Evolutionary conservation across 2,797 vertebrate species (phyloP).

Genomic region (Hirundo rustica): DNA sequence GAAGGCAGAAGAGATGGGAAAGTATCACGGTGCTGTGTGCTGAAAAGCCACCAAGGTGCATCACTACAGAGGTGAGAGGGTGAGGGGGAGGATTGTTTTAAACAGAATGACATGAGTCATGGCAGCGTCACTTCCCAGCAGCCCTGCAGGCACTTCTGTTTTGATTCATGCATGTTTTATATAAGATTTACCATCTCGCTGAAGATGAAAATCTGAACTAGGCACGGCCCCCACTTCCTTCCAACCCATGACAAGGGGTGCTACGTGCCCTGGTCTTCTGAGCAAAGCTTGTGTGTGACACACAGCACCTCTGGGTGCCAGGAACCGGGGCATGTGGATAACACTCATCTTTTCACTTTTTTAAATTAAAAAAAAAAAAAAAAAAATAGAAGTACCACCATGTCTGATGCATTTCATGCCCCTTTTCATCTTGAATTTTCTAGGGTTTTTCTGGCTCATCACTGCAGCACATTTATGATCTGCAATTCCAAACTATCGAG

Average conservation of each 20-base stretch:
- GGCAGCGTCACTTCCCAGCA: slow-evolving; percentile 49
- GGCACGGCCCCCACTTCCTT: background rate
- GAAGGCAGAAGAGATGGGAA: background rate
- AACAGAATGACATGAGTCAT: slow-evolving; percentile 35
- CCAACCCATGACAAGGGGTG: background rate
- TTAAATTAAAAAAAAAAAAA: background rate
- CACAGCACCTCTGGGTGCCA: accelerated
- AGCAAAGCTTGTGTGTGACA: accelerated
- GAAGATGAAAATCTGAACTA: slow-evolving; percentile 16
- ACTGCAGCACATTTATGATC: background rate
- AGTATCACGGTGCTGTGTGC: background rate
- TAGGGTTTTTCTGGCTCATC: background rate
- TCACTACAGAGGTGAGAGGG: background rate
- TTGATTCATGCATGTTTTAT: slow-evolving; percentile 26
- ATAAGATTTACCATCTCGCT: background rate
- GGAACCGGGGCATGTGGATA: background rate
- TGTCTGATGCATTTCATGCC: background rate
- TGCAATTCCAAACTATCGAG: background rate
- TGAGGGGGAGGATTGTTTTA: slow-evolving; percentile 45
- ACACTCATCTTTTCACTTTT: background rate
- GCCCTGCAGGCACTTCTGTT: background rate
- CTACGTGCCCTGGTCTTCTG: background rate
- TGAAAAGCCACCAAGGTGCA: background rate
- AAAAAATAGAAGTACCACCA: background rate
- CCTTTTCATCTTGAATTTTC: background rate